Percentiles rank a stretch among this genome's conserved stretches.
Evolutionary conservation across 2,113 vertebrate species (phyloP).

Genomic region (Varanus salvator): DNA sequence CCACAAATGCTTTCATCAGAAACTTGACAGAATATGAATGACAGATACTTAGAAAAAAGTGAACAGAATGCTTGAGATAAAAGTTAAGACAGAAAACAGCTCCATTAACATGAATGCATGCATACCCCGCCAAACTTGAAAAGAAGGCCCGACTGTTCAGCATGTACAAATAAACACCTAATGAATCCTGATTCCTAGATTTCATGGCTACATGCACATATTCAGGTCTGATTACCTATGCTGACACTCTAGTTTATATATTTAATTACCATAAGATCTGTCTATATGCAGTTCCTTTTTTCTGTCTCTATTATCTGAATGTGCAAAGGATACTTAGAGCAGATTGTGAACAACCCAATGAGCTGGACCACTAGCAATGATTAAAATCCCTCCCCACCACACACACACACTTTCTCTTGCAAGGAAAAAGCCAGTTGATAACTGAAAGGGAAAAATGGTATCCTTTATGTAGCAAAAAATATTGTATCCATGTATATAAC

Average conservation of each 20-base stretch:
- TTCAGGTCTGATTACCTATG: conserved; percentile 26
- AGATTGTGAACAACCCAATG: conserved; percentile 45
- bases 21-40: conserved; percentile 40
- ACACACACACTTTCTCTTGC: conserved; percentile 6
- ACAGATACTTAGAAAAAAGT: not conserved
- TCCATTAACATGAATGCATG: not conserved
- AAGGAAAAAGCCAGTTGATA: conserved; percentile 31
- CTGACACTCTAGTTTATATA: conserved; percentile 34
- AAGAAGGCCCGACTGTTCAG: not conserved
- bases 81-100: conserved; percentile 14
- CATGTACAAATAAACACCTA: not conserved
- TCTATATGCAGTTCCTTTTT: conserved; percentile 18
- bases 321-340: conserved; percentile 29
- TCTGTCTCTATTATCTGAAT: conserved; percentile 46
- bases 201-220: conserved; percentile 42
- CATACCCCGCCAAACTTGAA: not conserved
- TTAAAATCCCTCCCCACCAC: not conserved
- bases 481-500: conserved; percentile 10
- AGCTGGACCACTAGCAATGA: not conserved
- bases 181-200: conserved; percentile 4
- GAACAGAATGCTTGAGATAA: conserved; percentile 30
- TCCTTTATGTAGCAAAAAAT: conserved; percentile 7
- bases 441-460: conserved; percentile 8
- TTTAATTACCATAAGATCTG: conserved; percentile 55
- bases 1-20: conserved; percentile 35